Conservation (phyloP, 1,140 invertebrate species). For the Drosophila rhopaloa region DNA sequence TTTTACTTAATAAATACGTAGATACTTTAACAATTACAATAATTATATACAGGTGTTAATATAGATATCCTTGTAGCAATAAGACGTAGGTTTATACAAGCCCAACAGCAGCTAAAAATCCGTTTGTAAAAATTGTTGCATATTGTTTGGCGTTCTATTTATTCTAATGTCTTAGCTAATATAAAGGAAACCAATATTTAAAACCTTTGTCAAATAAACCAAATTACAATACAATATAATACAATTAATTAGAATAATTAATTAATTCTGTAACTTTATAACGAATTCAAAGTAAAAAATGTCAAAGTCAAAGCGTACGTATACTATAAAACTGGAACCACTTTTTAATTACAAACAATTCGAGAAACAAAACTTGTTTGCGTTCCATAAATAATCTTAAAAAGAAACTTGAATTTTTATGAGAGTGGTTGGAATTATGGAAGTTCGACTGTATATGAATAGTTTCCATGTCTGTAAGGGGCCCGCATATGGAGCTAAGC, state of each 20-base stretch:
- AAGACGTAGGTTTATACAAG: too few species aligned
- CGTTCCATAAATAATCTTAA: constrained; percentile 39
- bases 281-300: constrained; percentile 2
- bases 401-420: constrained; percentile 38
- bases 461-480: constrained; percentile 49
- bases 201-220: neutral
- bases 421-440: constrained; percentile 29
- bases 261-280: constrained; percentile 4
- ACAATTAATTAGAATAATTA: neutral
- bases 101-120: neutral
- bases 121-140: neutral
- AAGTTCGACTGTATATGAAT: constrained; percentile 39
- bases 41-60: too few species aligned
- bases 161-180: neutral
- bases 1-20: too few species aligned
- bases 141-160: neutral
- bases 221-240: too few species aligned
- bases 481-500: constrained; percentile 63
- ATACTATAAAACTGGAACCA: constrained; percentile 8
- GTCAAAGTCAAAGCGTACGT: neutral
- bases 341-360: constrained; percentile 31
- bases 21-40: too few species aligned
- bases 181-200: neutral
- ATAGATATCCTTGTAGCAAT: too few species aligned
- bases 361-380: constrained; percentile 40